These are phyloP conservation scores for Poeciliopsis paucimaculata DNA, from an alignment of 2,797 vertebrate species.

Conservation along the genomic window DNA sequence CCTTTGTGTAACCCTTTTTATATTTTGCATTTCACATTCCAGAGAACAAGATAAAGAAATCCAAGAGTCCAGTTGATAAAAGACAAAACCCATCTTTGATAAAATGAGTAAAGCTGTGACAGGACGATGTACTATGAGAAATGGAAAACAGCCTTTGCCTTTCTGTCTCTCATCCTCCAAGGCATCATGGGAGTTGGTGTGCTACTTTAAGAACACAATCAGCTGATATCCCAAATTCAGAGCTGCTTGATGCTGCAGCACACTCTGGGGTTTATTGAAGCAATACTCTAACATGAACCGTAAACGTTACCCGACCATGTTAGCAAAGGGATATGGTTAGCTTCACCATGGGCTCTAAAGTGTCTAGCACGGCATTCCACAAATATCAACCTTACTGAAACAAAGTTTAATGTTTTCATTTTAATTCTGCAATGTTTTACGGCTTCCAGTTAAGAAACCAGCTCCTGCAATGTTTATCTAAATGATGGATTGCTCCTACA, in stretches of 20 bases:
- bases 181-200: conserved; percentile 72
- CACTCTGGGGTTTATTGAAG: conserved; percentile 14
- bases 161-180: conserved; percentile 27
- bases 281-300: background rate
- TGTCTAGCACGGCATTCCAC: background rate
- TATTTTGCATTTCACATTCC: conserved; percentile 5
- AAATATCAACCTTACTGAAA: background rate
- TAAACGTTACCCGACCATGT: background rate
- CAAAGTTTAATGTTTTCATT: background rate
- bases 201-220: conserved; percentile 67
- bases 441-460: background rate
- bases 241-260: conserved; percentile 26
- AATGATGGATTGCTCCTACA: background rate
- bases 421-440: background rate
- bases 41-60: conserved; percentile 46
- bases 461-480: no score
- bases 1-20: background rate
- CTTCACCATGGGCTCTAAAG: background rate
- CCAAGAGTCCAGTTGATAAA: conserved; percentile 49
- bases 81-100: conserved; percentile 50
- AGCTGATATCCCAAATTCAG: conserved; percentile 64
- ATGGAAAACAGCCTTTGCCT: conserved; percentile 38
- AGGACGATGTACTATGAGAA: conserved; percentile 41
- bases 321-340: background rate
- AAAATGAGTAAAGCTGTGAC: conserved; percentile 52